Evolutionary conservation across 2,113 vertebrate genomes (phyloP).

Genomic region (Deroptyus accipitrinus): DNA sequence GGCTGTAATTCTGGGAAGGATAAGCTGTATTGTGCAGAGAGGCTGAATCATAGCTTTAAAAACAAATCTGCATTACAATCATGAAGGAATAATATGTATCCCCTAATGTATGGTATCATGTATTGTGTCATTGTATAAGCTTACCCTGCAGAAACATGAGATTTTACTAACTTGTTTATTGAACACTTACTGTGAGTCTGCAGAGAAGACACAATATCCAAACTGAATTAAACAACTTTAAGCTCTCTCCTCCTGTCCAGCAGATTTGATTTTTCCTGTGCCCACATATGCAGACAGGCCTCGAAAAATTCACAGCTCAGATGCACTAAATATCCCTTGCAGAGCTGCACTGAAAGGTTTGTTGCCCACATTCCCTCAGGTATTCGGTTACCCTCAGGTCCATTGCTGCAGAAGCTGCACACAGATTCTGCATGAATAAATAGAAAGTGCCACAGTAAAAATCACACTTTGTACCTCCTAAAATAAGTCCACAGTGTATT

Average conservation of each 20-base stretch:
- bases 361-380: not conserved
- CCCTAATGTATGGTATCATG: constrained; percentile 8
- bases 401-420: not conserved
- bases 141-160: not conserved
- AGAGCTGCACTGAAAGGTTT: not conserved
- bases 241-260: not conserved
- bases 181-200: not conserved
- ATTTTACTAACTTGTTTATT: constrained; percentile 9
- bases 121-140: not conserved
- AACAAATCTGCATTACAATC: constrained; percentile 45
- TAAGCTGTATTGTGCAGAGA: constrained; percentile 20
- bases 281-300: not conserved
- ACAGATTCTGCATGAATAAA: not conserved
- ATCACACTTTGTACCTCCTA: not conserved
- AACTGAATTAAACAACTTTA: not conserved
- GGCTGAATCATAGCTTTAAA: constrained; percentile 53
- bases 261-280: not conserved
- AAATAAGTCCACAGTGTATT: not conserved
- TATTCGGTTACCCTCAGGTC: not conserved
- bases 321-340: not conserved
- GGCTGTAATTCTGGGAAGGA: constrained; percentile 26
- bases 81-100: constrained; percentile 26
- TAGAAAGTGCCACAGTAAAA: not conserved
- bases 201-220: not conserved
- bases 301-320: not conserved